Conservation (phyloP, 1,140 invertebrate species). For the Oncopodura yosiiana region DNA sequence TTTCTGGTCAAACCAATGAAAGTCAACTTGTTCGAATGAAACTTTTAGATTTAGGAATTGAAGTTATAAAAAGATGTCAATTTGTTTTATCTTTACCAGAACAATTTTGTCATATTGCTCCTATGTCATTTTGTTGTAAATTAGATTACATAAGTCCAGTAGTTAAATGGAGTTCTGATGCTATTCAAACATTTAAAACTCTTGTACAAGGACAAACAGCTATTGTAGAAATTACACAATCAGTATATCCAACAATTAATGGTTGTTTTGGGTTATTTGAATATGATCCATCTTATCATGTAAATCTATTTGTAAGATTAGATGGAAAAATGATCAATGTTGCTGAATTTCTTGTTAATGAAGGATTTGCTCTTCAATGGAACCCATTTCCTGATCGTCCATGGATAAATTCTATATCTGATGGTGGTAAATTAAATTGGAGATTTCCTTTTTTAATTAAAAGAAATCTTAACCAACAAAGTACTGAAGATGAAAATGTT, state of each 20-base stretch:
- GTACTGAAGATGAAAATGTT: too few species aligned
- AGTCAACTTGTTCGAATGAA: too few species aligned
- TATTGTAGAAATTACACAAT: neutral
- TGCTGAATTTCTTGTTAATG: neutral
- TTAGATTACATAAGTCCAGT: neutral
- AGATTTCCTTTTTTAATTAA: too few species aligned
- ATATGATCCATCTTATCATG: neutral
- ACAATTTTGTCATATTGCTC: conserved; percentile 1
- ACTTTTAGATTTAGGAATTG: too few species aligned
- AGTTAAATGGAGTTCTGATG: neutral
- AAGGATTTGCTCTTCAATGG: conserved; percentile 2
- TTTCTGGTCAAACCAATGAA: too few species aligned
- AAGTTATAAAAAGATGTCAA: too few species aligned
- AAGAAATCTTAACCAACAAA: too few species aligned
- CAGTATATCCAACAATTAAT: neutral
- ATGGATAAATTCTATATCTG: too few species aligned
- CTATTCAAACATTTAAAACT: neutral
- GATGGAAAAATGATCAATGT: neutral
- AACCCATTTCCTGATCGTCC: neutral
- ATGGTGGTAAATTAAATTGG: too few species aligned
- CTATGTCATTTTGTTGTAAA: neutral
- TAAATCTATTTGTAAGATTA: neutral
- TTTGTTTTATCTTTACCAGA: neutral
- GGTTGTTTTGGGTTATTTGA: conserved; percentile 2
- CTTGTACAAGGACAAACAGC: neutral